Evolutionary conservation across 1,140 invertebrate species (phyloP).

Genomic region (Glossosoma conforme): DNA sequence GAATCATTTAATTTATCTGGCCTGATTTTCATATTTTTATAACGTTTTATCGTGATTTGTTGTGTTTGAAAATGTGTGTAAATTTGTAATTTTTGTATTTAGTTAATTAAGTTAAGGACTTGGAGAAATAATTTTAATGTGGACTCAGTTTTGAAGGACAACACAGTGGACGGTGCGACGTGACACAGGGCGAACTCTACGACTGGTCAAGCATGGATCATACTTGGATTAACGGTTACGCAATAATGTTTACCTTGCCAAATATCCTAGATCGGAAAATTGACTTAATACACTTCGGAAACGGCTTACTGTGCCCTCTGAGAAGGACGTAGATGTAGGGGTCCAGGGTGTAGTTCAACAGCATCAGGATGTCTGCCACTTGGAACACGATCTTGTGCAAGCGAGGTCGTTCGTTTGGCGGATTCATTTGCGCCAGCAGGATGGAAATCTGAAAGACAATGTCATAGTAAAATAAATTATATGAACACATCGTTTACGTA

Average conservation of each 20-base stretch:
- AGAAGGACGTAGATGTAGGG: conserved; percentile 77
- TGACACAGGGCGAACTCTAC: conserved; percentile 29
- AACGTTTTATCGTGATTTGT: no score
- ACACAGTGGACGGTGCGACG: no score
- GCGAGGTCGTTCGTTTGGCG: conserved; percentile 16
- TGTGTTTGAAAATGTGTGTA: no score
- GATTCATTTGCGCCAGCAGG: conserved; percentile 53
- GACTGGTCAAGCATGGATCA: conserved; percentile 39
- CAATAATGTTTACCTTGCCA: conserved; percentile 30
- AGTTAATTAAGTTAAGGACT: no score
- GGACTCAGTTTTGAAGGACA: no score
- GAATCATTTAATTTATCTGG: no score
- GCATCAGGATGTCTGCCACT: conserved; percentile 68
- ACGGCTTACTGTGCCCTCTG: conserved; percentile 44
- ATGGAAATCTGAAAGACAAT: conserved; percentile 65
- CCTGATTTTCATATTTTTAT: no score
- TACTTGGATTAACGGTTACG: conserved; percentile 33
- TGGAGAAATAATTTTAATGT: background rate
- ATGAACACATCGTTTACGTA: no score
- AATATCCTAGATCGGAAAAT: conserved; percentile 28
- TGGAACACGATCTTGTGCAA: conserved; percentile 44
- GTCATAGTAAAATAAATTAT: no score
- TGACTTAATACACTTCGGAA: conserved; percentile 30
- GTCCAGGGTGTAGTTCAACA: conserved; percentile 77
- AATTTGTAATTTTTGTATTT: no score